These are phyloP conservation scores for Cetoscarus ocellatus DNA, from an alignment of 2,797 vertebrate genomes.

Conservation along the genomic window DNA sequence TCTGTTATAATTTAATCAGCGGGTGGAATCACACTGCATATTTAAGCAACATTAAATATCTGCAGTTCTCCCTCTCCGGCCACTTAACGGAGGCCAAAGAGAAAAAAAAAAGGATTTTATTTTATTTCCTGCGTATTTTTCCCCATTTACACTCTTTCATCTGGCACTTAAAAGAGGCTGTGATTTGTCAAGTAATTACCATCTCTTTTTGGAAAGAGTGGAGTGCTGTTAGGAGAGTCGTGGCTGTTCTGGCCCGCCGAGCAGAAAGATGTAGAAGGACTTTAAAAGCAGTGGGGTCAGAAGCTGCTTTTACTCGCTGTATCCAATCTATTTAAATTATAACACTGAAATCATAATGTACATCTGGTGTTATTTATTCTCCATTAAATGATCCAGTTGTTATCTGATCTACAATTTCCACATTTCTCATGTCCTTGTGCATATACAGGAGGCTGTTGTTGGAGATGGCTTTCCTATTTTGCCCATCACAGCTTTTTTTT, in stretches of 20 bases:
- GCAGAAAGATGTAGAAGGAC: slow-evolving; percentile 47
- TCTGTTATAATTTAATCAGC: slow-evolving; percentile 85
- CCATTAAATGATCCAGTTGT: slow-evolving; percentile 41
- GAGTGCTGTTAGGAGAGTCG: slow-evolving; percentile 63
- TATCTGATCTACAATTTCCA: slow-evolving; percentile 43
- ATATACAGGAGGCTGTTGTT: slow-evolving; percentile 47
- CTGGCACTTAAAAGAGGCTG: slow-evolving; percentile 77
- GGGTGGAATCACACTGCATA: slow-evolving; percentile 85
- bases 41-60: slow-evolving; percentile 86
- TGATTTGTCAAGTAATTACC: slow-evolving; percentile 82
- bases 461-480: slow-evolving; percentile 73
- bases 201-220: slow-evolving; percentile 62
- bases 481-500: slow-evolving; percentile 79
- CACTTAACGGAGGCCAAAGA: slow-evolving; percentile 69
- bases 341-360: slow-evolving; percentile 39
- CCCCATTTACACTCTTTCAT: slow-evolving; percentile 78
- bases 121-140: slow-evolving; percentile 73
- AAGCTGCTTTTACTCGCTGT: slow-evolving; percentile 41
- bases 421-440: slow-evolving; percentile 21
- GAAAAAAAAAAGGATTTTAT: slow-evolving; percentile 63
- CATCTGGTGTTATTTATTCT: slow-evolving; percentile 45
- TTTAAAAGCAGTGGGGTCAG: slow-evolving; percentile 58
- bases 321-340: slow-evolving; percentile 29
- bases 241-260: slow-evolving; percentile 33
- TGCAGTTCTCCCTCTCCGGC: slow-evolving; percentile 72